Conservation (phyloP, 2,797 vertebrate species). For the Acipenser oxyrinchus region DNA sequence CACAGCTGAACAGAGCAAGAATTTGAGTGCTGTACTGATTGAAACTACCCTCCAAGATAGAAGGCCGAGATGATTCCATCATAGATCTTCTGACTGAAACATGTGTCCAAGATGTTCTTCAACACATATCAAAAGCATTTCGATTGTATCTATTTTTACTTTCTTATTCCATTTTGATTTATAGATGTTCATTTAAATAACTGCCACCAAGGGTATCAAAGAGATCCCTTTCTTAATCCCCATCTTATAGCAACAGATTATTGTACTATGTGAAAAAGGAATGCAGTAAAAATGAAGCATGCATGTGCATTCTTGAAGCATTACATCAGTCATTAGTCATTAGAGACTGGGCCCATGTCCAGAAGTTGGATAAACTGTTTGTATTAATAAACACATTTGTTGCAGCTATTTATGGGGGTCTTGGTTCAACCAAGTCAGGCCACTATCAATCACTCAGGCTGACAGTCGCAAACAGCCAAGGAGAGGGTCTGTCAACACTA, state of each 20-base stretch:
- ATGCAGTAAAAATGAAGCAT: constrained; percentile 5
- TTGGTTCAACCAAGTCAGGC: constrained; percentile 43
- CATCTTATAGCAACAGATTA: constrained; percentile 10
- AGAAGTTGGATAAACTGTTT: constrained; percentile 46
- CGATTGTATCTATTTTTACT: no score
- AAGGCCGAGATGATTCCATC: no score
- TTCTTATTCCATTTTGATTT: neutral
- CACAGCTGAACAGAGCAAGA: no score
- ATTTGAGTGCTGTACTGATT: no score
- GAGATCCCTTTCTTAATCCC: constrained; percentile 24
- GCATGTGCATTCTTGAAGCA: neutral
- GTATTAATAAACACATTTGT: constrained; percentile 58
- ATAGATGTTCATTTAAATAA: constrained; percentile 24
- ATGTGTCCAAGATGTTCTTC: no score
- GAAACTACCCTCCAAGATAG: no score
- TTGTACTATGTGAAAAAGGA: neutral
- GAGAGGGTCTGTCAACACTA: constrained; percentile 36
- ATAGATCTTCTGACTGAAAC: no score
- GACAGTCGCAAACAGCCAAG: constrained; percentile 34
- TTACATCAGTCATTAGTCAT: neutral
- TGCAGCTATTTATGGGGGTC: constrained; percentile 56
- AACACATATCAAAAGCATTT: no score
- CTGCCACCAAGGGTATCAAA: constrained; percentile 11
- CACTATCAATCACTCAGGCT: constrained; percentile 40
- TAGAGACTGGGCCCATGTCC: constrained; percentile 13